Evolutionary conservation across 2,797 vertebrate genomes (phyloP).

Genomic region (Iguana delicatissima): DNA sequence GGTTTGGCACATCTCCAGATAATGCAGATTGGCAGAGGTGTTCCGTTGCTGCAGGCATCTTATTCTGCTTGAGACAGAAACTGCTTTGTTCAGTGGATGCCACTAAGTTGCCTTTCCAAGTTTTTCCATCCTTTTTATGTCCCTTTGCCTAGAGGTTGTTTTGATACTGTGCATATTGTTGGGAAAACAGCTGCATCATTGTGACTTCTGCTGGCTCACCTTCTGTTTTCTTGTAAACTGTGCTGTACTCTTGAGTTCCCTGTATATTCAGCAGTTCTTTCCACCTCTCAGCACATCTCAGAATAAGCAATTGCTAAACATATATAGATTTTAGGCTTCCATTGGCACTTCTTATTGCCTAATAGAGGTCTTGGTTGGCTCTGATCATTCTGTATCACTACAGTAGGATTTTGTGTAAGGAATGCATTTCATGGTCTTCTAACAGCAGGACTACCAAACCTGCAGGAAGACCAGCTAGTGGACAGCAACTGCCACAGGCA

Average conservation of each 20-base stretch:
- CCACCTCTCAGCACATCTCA: not conserved
- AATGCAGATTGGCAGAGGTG: not conserved
- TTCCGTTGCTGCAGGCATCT: not conserved
- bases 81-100: not conserved
- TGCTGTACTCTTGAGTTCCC: not conserved
- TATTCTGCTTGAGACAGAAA: not conserved
- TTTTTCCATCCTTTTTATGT: not conserved
- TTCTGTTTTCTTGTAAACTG: not conserved
- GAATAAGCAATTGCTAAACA: not conserved
- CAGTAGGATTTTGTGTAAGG: not conserved
- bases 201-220: not conserved
- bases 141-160: no score
- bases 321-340: not conserved
- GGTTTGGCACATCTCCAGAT: not conserved
- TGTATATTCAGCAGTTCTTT: not conserved
- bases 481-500: slow-evolving; percentile 77
- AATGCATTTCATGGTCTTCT: slow-evolving; percentile 1
- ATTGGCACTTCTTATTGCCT: not conserved
- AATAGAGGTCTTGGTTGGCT: not conserved
- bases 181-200: not conserved
- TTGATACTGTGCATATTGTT: no score
- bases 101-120: not conserved
- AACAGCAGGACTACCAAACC: rapidly evolving
- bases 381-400: not conserved
- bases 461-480: slow-evolving; percentile 66